Base-by-base conservation (phyloP, 1,140 invertebrate genomes). In the Odontomachus brunneus region DNA sequence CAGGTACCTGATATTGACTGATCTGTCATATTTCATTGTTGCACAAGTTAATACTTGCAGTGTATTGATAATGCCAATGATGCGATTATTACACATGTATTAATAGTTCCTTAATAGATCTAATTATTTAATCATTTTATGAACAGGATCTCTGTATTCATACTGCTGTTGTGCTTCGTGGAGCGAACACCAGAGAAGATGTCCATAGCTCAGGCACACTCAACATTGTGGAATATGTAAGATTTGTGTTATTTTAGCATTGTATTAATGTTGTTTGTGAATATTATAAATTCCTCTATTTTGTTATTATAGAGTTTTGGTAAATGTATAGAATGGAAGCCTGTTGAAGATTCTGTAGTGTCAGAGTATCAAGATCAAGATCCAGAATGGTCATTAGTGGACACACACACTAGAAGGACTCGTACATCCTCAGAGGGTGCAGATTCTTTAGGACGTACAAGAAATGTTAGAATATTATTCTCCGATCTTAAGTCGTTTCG, bases 341-440 rank as follows among this genome's bases (percentile, higher is more conserved):
- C 97, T 3, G 96, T 96, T 83, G 97, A 96, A 90, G 95, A 96
- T 66, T 95, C 96, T 55, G 95, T 97, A 59, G 96, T 96, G 44
- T 95, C 96, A 24, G 96, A 97, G 84, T 96, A 96, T 9, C 97
- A 97, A 87, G 95, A 96, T 59, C 96, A 97, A 90, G 97, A 97
- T 91, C 96, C 97, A 87, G 97, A 97, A 92, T 97, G 97, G 97
- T 96, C 97, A 2, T 94, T 97, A 53, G 96, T 97, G 5, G 96
- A 97, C 85, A 96, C 96, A 38, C 96, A 97, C 84, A 95, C 95
- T 88, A 95, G 94, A 85, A 91, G 93, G 65, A 93, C 93, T 11
- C 92, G 93, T 17, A 94, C 94, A 19, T 93, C 91, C 0, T 95
- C 94, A 1, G 95, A 95, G 83, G 94, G 95, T 63, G 93, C 94